phyloP scores from a whole-genome alignment of 2,797 vertebrate species.

The Numenius phaeopus region DNA sequence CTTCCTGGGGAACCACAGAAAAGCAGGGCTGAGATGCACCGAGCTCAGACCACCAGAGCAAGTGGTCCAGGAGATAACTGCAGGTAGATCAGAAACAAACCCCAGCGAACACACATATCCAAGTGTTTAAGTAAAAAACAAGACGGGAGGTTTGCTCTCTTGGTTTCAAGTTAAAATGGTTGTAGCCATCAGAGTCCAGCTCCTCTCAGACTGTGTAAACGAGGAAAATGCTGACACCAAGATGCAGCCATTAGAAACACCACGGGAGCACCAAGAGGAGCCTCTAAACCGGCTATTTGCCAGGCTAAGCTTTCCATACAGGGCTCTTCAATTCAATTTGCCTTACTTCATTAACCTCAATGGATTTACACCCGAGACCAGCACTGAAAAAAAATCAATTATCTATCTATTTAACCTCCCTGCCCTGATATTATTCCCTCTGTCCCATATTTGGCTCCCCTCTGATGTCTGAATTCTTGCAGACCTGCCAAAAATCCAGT shows the following conservation, averaged over 20 bases:
- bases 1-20: not conserved
- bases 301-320: not conserved
- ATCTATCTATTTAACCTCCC: conserved; percentile 16
- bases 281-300: accelerated
- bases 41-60: not conserved
- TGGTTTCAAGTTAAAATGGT: not conserved
- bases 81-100: not conserved
- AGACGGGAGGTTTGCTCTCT: accelerated
- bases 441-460: not conserved
- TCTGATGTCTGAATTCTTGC: not conserved
- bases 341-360: conserved; percentile 28
- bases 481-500: not conserved
- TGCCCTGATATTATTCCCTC: not conserved
- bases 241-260: not conserved
- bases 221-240: not conserved
- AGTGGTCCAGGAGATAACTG: not conserved
- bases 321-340: not conserved
- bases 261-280: not conserved
- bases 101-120: accelerated
- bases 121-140: not conserved
- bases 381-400: conserved; percentile 2
- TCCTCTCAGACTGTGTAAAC: accelerated
- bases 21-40: not conserved
- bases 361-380: not conserved
- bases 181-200: not conserved